Percentiles rank a stretch among this genome's conserved stretches.
Conservation (phyloP, 2,113 vertebrate species). For the Chroicocephalus ridibundus region DNA sequence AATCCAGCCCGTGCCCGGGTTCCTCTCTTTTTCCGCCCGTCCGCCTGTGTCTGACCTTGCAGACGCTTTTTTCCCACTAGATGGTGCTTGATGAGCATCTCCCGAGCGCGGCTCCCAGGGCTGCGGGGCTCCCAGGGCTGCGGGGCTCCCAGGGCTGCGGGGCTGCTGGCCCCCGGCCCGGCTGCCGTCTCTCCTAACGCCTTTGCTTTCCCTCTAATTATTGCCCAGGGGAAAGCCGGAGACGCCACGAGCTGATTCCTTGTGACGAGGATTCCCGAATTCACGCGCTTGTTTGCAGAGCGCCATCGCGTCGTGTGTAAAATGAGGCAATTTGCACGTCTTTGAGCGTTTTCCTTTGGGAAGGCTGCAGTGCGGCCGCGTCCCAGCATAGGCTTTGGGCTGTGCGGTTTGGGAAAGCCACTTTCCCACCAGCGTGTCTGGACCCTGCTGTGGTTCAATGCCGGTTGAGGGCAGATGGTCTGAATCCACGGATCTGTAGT, state of each 20-base stretch:
- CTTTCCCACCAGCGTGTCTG: background rate
- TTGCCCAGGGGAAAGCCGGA: background rate
- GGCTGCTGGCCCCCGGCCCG: too few relatives aligned
- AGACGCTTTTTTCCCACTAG: slow-evolving; percentile 16
- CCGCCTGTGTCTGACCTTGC: background rate
- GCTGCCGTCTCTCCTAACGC: background rate
- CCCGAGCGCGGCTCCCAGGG: background rate
- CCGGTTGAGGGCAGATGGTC: background rate
- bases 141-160: background rate
- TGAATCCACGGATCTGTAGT: background rate
- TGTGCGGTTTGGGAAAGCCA: background rate
- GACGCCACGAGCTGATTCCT: background rate
- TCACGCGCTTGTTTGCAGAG: background rate
- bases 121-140: too few relatives aligned
- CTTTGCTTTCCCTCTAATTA: background rate
- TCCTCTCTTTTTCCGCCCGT: background rate
- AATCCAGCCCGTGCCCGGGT: accelerated
- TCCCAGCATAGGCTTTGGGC: background rate
- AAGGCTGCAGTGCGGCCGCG: background rate
- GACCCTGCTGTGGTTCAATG: background rate
- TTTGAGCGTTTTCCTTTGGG: background rate
- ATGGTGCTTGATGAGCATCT: slow-evolving; percentile 55
- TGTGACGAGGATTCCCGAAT: background rate
- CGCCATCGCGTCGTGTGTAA: too few relatives aligned
- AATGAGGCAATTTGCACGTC: background rate